A percentile compares a stretch with the other conserved stretches of the same genome.
Conservation (phyloP, 2,113 vertebrate genomes). For the Aegotheles bennettii region DNA sequence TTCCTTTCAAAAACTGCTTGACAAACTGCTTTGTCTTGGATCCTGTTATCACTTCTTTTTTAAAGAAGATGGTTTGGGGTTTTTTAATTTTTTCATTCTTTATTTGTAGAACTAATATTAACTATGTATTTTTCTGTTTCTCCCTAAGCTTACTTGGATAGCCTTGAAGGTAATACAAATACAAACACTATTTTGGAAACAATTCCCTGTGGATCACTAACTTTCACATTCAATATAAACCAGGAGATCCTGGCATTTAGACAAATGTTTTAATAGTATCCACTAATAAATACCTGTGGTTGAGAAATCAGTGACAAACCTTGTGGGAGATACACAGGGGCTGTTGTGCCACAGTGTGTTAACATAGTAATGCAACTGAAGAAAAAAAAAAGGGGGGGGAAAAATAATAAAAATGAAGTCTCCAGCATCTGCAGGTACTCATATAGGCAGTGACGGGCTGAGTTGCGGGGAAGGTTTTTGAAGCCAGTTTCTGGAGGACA, state of each 20-base stretch:
- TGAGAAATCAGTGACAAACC: neutral
- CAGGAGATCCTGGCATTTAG: neutral
- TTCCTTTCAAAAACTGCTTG: neutral
- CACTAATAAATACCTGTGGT: neutral
- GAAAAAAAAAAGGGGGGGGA: neutral
- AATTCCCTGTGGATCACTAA: slow-evolving; percentile 50
- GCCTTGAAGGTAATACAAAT: slow-evolving; percentile 96
- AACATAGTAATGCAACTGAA: neutral
- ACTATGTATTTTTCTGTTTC: slow-evolving; percentile 79
- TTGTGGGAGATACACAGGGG: neutral
- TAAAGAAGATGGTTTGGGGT: slow-evolving; percentile 21
- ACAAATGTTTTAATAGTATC: neutral
- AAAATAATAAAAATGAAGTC: too few relatives aligned
- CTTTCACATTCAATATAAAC: slow-evolving; percentile 5
- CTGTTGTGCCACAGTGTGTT: neutral
- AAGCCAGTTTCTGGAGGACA: neutral
- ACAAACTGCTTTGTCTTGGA: neutral
- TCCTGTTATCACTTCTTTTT: neutral
- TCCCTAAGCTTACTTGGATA: slow-evolving; percentile 99
- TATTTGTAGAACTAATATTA: slow-evolving; percentile 69
- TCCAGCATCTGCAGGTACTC: neutral
- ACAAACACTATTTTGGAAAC: slow-evolving; percentile 52
- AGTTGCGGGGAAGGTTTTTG: neutral
- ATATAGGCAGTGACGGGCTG: neutral
- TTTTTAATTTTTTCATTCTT: neutral